Evolutionary conservation across 2,113 vertebrate genomes (phyloP).

Genomic region (Pterocles orientalis): DNA sequence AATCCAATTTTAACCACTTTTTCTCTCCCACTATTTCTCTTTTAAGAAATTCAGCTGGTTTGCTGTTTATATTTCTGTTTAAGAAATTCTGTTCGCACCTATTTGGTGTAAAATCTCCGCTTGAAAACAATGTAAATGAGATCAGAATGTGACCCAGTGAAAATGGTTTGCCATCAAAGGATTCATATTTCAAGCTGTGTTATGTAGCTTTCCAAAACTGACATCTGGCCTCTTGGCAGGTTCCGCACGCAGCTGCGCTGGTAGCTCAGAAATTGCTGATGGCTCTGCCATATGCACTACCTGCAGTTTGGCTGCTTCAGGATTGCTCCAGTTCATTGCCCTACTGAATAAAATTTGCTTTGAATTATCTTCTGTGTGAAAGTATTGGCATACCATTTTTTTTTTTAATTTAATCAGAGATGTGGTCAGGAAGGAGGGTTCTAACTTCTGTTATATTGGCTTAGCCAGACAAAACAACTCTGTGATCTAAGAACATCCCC

Average conservation of each 20-base stretch:
- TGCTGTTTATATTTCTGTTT: background rate
- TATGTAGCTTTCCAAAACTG: constrained; percentile 62
- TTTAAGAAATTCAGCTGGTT: background rate
- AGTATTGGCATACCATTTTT: background rate
- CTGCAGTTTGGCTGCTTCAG: constrained; percentile 39
- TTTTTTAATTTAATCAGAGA: background rate
- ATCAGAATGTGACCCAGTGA: constrained; percentile 46
- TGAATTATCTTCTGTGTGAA: constrained; percentile 51
- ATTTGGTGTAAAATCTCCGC: background rate
- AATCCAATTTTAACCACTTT: background rate
- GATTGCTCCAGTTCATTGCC: constrained; percentile 23
- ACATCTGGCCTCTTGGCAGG: constrained; percentile 66
- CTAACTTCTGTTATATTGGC: background rate
- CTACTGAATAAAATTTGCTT: constrained; percentile 60
- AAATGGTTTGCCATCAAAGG: constrained; percentile 58
- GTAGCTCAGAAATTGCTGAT: constrained; percentile 26
- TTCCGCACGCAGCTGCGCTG: constrained; percentile 49
- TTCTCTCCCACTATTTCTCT: background rate
- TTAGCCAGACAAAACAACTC: background rate
- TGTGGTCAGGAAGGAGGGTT: background rate
- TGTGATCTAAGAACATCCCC: background rate
- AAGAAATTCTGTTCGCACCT: background rate
- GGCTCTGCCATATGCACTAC: constrained; percentile 40
- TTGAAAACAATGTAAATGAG: constrained; percentile 47
- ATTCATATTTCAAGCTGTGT: constrained; percentile 30